Conservation (phyloP, 2,113 vertebrate genomes). For the Pseudopodoces humilis region DNA sequence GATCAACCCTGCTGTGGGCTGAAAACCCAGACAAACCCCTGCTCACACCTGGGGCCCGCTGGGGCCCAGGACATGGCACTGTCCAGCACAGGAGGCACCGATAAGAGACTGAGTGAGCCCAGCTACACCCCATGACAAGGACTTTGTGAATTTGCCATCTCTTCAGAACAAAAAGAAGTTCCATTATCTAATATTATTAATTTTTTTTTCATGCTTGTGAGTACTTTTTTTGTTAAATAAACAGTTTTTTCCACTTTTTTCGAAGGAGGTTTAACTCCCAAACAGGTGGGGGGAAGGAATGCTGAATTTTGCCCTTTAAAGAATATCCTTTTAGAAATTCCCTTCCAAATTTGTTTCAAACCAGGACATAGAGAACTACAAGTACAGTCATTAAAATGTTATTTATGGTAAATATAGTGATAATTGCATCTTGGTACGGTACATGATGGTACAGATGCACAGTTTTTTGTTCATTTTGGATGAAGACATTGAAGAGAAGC, state of each 20-base stretch:
- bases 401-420: not conserved
- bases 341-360: not conserved
- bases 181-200: not conserved
- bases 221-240: not conserved
- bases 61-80: accelerated
- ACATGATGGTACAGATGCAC: not conserved
- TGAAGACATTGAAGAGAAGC: not conserved
- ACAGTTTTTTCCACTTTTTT: not conserved
- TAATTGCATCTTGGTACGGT: not conserved
- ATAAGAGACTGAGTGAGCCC: accelerated
- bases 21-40: not conserved
- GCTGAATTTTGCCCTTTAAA: not conserved
- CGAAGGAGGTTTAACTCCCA: not conserved
- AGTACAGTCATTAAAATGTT: not conserved
- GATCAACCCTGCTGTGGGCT: no score
- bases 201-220: not conserved
- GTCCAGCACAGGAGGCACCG: not conserved
- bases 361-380: not conserved
- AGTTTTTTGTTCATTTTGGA: not conserved
- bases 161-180: not conserved
- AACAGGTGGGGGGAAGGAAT: no score
- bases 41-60: not conserved
- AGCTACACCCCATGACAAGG: accelerated
- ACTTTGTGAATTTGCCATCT: not conserved
- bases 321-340: not conserved